phyloP scores from a whole-genome alignment of 2,797 vertebrate genomes.

The Urosaurus nigricauda region DNA sequence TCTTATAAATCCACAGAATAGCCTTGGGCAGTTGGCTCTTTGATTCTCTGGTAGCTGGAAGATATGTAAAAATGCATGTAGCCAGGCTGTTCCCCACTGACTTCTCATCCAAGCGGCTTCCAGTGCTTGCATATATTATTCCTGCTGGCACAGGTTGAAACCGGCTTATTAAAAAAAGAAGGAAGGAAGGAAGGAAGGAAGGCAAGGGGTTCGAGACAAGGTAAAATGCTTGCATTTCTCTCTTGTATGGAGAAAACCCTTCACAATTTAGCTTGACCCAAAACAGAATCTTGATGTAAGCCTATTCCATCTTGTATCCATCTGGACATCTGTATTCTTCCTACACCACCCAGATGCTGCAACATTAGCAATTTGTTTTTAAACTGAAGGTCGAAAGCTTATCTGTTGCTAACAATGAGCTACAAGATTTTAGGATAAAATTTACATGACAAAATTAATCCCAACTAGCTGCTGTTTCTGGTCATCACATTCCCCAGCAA shows the following conservation, averaged over 20 bases:
- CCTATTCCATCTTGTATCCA: not conserved
- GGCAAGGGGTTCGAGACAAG: not conserved
- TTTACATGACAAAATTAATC: slow-evolving; percentile 34
- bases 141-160: slow-evolving; percentile 57
- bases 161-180: slow-evolving; percentile 29
- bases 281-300: not conserved
- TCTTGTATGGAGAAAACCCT: slow-evolving; percentile 1
- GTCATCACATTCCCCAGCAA: not conserved
- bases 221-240: slow-evolving; percentile 35
- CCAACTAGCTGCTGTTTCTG: not conserved
- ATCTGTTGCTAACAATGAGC: not conserved
- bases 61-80: slow-evolving; percentile 67
- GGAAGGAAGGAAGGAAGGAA: not conserved
- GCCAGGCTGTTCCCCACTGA: slow-evolving; percentile 72
- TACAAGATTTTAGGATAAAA: not conserved
- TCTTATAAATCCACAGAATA: slow-evolving; percentile 70
- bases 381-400: slow-evolving; percentile 7
- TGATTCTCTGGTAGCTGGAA: slow-evolving; percentile 69
- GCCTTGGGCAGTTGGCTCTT: slow-evolving; percentile 66
- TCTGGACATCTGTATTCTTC: not conserved
- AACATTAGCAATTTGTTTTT: slow-evolving; percentile 25
- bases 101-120: slow-evolving; percentile 64
- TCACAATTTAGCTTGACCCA: slow-evolving; percentile 30
- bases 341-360: not conserved
- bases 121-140: slow-evolving; percentile 70